phyloP scores from a whole-genome alignment of 2,113 vertebrate genomes.

The Vidua chalybeata region DNA sequence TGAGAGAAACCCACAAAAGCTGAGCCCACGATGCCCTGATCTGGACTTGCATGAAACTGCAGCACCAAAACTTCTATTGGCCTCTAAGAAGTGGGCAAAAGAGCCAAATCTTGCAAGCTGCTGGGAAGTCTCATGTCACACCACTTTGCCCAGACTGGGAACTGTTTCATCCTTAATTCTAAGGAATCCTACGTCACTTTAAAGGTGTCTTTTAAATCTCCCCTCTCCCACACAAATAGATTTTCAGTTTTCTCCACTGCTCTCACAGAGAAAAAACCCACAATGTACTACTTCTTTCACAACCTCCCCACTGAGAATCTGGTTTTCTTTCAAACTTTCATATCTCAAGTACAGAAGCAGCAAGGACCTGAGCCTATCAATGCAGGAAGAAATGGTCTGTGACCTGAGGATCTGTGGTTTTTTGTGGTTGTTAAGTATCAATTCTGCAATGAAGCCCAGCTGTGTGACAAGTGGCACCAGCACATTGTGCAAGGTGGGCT shows the following conservation, averaged over 20 bases:
- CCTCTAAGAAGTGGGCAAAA: not conserved
- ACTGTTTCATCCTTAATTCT: not conserved
- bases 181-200: not conserved
- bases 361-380: not conserved
- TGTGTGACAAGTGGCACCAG: not conserved
- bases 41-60: not conserved
- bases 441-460: not conserved
- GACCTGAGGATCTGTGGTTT: not conserved
- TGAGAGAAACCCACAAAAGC: not conserved
- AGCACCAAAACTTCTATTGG: not conserved
- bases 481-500: not conserved
- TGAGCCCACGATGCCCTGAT: accelerated
- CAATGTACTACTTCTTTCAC: not conserved
- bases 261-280: not conserved
- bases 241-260: not conserved
- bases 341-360: not conserved
- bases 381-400: not conserved
- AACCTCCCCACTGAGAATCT: not conserved
- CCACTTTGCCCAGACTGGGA: not conserved
- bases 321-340: not conserved
- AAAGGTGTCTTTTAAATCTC: not conserved
- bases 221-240: not conserved
- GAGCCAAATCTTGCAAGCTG: not conserved
- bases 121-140: not conserved
- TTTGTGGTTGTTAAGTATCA: not conserved